Evolutionary conservation across 1,140 invertebrate species (phyloP).

Genomic region (Camponotus vicinus): DNA sequence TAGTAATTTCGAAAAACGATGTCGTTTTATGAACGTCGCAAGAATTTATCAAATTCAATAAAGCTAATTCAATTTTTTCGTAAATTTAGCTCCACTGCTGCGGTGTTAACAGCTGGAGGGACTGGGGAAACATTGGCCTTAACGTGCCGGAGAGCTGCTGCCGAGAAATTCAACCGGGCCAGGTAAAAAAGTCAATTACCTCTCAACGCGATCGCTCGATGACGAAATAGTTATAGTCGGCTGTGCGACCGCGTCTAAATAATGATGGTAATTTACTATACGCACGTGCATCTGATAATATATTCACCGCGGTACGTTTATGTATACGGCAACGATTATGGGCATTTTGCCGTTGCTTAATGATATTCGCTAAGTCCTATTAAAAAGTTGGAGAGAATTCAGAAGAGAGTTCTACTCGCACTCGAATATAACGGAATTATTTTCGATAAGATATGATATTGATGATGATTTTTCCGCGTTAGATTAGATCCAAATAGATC

Average conservation of each 20-base stretch:
- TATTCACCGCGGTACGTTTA: neutral
- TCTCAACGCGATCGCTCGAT: constrained; percentile 32
- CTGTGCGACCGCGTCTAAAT: constrained; percentile 3
- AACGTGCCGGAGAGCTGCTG: constrained; percentile 93
- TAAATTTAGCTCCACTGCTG: constrained; percentile 92
- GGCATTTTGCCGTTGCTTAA: neutral
- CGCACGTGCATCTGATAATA: neutral
- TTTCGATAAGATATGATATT: neutral
- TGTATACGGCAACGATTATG: neutral
- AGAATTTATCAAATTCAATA: neutral
- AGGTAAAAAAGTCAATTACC: constrained; percentile 82
- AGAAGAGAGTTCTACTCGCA: neutral
- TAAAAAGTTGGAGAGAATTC: neutral
- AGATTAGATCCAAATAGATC: neutral
- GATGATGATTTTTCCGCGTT: constrained; percentile 17
- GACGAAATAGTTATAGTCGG: constrained; percentile 30
- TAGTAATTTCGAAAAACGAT: constrained; percentile 62
- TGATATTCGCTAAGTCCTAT: neutral
- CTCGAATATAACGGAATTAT: no score
- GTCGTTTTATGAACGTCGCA: neutral
- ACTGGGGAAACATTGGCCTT: constrained; percentile 89
- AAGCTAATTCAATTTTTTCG: constrained; percentile 18
- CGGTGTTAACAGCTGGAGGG: constrained; percentile 90
- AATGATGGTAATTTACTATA: constrained; percentile 54
- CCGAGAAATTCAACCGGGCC: constrained; percentile 88